phyloP scores from a whole-genome alignment of 2,888 invertebrate species.

The Proisotoma minuta region DNA sequence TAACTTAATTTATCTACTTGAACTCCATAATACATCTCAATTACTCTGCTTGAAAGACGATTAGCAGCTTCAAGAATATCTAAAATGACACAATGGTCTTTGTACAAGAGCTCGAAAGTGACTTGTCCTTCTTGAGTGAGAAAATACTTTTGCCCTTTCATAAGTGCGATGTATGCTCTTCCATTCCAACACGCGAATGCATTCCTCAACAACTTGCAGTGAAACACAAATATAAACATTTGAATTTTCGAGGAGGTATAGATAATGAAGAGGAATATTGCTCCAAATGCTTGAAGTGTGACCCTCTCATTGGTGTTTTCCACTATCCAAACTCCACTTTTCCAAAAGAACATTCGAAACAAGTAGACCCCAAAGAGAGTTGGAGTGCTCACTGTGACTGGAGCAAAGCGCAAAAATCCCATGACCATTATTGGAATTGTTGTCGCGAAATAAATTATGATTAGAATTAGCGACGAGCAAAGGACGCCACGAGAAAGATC shows the following conservation, averaged over 20 bases:
- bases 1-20: background rate
- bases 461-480: background rate
- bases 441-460: slow-evolving; percentile 5
- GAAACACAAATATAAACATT: slow-evolving; percentile 28
- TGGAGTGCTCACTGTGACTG: slow-evolving; percentile 11
- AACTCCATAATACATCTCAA: background rate
- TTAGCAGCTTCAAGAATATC: slow-evolving; percentile 18
- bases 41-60: background rate
- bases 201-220: slow-evolving; percentile 25
- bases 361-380: slow-evolving; percentile 22
- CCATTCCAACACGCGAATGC: slow-evolving; percentile 38
- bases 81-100: slow-evolving; percentile 26
- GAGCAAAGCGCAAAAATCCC: slow-evolving; percentile 11
- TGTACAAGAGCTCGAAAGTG: slow-evolving; percentile 22
- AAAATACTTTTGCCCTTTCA: slow-evolving; percentile 23
- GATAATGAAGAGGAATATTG: slow-evolving; percentile 12
- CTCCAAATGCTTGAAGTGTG: background rate
- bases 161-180: slow-evolving; percentile 25
- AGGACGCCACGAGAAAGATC: slow-evolving; percentile 20
- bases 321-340: slow-evolving; percentile 5
- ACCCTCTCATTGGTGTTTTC: background rate
- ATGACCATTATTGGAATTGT: slow-evolving; percentile 9
- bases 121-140: slow-evolving; percentile 23
- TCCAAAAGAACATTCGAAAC: slow-evolving; percentile 19
- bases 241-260: slow-evolving; percentile 22